A percentile compares a stretch with the other conserved stretches of the same genome.
Conservation (phyloP, 2,113 vertebrate species). For the Narcine bancroftii region DNA sequence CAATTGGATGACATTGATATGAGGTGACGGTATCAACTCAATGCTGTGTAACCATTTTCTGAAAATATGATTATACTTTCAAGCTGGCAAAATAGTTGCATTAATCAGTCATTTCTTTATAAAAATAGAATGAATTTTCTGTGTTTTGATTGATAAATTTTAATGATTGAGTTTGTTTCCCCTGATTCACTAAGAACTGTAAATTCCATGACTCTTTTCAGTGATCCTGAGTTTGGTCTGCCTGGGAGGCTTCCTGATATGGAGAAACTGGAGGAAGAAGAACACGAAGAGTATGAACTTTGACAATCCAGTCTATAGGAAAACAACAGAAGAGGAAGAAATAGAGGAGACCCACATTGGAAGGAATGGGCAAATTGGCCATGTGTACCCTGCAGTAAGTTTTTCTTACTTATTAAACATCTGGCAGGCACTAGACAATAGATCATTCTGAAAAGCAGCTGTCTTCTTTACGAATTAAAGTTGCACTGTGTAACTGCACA, state of each 20-base stretch:
- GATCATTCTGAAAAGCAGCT: not conserved
- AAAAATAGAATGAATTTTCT: too few species aligned
- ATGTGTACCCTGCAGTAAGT: slow-evolving; percentile 96
- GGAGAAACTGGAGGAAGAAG: slow-evolving; percentile 96
- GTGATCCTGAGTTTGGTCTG: slow-evolving; percentile 83
- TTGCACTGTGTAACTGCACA: not conserved
- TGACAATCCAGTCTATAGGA: slow-evolving; percentile 96
- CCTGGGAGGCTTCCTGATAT: slow-evolving; percentile 86
- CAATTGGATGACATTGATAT: too few species aligned
- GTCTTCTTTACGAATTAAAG: not conserved
- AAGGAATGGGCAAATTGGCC: slow-evolving; percentile 81
- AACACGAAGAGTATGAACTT: slow-evolving; percentile 99
- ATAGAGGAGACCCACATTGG: slow-evolving; percentile 89
- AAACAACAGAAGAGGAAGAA: slow-evolving; percentile 79
- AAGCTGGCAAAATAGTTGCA: not conserved
- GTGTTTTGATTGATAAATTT: not conserved
- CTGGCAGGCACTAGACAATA: slow-evolving; percentile 34
- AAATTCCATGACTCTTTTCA: slow-evolving; percentile 49
- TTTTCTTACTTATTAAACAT: not conserved
- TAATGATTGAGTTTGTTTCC: not conserved
- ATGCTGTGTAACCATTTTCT: not conserved
- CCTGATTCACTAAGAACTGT: slow-evolving; percentile 12
- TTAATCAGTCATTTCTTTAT: too few species aligned
- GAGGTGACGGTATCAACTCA: too few species aligned
- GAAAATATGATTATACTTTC: not conserved